Evolutionary conservation across 1,140 invertebrate species (phyloP).

Genomic region (Chironomus striatipennis): DNA sequence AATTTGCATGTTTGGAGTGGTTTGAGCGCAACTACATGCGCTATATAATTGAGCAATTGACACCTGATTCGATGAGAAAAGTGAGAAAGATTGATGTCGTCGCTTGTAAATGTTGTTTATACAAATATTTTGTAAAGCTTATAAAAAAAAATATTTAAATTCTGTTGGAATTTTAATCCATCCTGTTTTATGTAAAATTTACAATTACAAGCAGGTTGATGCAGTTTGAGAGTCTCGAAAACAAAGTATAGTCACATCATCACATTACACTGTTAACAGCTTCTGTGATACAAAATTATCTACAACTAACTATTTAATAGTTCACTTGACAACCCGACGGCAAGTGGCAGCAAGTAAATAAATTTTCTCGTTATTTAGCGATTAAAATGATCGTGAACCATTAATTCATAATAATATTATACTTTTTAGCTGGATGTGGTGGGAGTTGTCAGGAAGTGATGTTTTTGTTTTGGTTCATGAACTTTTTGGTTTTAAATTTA

Average conservation of each 20-base stretch:
- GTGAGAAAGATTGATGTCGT: constrained; percentile 6
- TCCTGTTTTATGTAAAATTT: background rate
- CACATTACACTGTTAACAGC: background rate
- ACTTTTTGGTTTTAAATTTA: too few species aligned
- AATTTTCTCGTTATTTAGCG: constrained; percentile 8
- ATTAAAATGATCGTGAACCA: constrained; percentile 7
- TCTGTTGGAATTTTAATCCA: background rate
- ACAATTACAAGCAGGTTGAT: background rate
- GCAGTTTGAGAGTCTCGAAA: background rate
- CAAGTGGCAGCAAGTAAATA: constrained; percentile 5
- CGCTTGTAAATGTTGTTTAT: background rate
- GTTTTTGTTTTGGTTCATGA: too few species aligned
- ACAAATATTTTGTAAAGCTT: too few species aligned
- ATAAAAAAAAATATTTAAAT: too few species aligned
- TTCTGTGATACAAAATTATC: background rate
- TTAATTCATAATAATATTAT: background rate
- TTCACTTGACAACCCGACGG: background rate
- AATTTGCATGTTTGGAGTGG: constrained; percentile 14
- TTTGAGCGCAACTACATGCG: background rate
- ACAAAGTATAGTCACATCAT: background rate
- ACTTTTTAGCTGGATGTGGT: background rate
- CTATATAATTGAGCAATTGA: constrained; percentile 18
- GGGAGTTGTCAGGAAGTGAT: too few species aligned
- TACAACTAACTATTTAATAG: background rate
- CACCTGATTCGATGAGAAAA: constrained; percentile 5